Evolutionary conservation across 2,113 vertebrate species (phyloP).

Genomic region (Felis catus): DNA sequence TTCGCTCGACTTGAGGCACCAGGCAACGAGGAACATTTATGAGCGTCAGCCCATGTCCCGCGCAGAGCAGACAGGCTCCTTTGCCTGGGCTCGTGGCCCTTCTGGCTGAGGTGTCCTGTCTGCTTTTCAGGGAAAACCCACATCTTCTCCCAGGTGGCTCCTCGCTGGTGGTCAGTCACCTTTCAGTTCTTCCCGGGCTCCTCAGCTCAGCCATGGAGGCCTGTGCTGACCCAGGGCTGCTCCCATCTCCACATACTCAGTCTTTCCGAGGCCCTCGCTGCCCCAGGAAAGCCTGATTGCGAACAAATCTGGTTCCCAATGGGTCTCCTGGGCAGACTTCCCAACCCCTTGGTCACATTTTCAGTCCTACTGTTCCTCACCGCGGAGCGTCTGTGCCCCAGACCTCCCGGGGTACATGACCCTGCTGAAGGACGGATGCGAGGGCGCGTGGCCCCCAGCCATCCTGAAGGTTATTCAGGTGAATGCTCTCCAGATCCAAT

Average conservation of each 20-base stretch:
- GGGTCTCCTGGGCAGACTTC: rapidly evolving
- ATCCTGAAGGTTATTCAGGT: background rate
- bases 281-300: background rate
- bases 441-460: rapidly evolving
- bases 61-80: background rate
- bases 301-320: background rate
- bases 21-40: background rate
- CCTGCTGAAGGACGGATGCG: background rate
- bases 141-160: background rate
- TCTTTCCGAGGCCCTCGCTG: rapidly evolving
- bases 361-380: background rate
- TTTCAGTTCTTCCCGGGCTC: background rate
- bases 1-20: background rate
- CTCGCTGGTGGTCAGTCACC: background rate
- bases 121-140: background rate
- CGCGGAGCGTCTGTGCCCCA: background rate
- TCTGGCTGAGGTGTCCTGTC: background rate
- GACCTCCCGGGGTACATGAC: rapidly evolving
- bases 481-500: background rate
- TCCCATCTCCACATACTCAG: background rate
- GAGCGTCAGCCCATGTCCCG: background rate
- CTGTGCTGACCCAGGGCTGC: background rate
- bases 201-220: background rate
- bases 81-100: background rate
- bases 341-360: background rate